A percentile compares a stretch with the other conserved stretches of the same genome.
phyloP scores from a whole-genome alignment of 1,140 invertebrate genomes.

The Dreissena rostriformis region DNA sequence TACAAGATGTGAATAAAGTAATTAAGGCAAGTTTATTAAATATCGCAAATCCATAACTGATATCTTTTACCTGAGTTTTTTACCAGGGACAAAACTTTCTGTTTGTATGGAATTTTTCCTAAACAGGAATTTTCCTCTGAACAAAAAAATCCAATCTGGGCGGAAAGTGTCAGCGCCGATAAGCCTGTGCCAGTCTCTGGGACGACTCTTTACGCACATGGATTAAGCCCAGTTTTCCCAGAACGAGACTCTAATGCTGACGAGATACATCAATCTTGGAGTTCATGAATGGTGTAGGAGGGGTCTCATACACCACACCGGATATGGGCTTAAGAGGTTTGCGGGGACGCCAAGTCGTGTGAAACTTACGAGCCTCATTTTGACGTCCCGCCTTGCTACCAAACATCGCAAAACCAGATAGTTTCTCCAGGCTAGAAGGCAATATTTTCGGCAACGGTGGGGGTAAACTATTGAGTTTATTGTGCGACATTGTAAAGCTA shows the following conservation, averaged over 20 bases:
- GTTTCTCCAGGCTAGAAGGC: slow-evolving; percentile 10
- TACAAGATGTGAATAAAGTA: too few species aligned
- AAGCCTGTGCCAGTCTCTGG: too few species aligned
- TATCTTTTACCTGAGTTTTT: too few species aligned
- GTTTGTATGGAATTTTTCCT: too few species aligned
- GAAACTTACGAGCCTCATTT: slow-evolving; percentile 40
- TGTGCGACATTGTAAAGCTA: slow-evolving; percentile 26
- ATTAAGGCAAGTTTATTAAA: too few species aligned
- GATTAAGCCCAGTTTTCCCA: too few species aligned
- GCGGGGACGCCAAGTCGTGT: slow-evolving; percentile 39
- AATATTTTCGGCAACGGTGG: slow-evolving; percentile 15
- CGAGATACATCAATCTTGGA: slow-evolving; percentile 14
- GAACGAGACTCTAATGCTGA: slow-evolving; percentile 7
- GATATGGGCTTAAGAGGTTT: slow-evolving; percentile 50
- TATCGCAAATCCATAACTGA: too few species aligned
- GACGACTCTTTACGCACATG: too few species aligned
- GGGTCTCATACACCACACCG: slow-evolving; percentile 44
- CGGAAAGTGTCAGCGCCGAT: too few species aligned
- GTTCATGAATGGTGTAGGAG: slow-evolving; percentile 45
- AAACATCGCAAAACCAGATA: slow-evolving; percentile 33
- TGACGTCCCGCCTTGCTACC: slow-evolving; percentile 38
- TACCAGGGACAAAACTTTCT: too few species aligned
- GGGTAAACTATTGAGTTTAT: slow-evolving; percentile 15
- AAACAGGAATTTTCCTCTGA: too few species aligned
- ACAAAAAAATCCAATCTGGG: too few species aligned